Base-by-base conservation (phyloP, 1,140 invertebrate species). In the Thaumetopoea pityocampa region DNA sequence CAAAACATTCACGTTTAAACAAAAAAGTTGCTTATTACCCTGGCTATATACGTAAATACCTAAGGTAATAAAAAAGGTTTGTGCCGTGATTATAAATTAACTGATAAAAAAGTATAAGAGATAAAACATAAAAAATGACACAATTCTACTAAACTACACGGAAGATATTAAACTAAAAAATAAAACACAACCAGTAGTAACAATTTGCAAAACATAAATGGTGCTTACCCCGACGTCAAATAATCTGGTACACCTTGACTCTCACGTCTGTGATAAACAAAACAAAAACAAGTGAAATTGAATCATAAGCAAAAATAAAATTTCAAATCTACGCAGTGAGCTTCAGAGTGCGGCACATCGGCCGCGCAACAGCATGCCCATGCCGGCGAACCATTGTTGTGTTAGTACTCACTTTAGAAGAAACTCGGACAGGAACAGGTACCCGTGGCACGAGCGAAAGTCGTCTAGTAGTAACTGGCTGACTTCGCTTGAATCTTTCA, bases 401-500 rank as follows among this genome's bases (percentile, higher is more conserved):
- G 3, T 5, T 15, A 49, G 50, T 14, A 84, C 87, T 89, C 87
- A 98, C 95, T 94, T 97, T 40, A 98, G 85, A 47, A 98, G 87
- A 86, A 98, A 98, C 71, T 98, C 96, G 15, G 94, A 95, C 33
- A 99, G 87, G 80, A 98, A 98, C 28, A 92, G 87, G 85, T 99
- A 99, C 51, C 98, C 98, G 72, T 98, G 95, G 65, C 94, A 95
- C 40, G 93, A 90, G 47, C 94, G 90, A 86, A 99, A 99, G 85
- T 99, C 98, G 78, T 99, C 98, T 50, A 99, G 78, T 47, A 99
- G 87, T 52, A 92, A 91, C 83, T 97, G 95, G 43, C 96, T 97
- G 34, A 98, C 93, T 80, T 98, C 96, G 85, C 96, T 96, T n/a
- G 97, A 99, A 76, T 99, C 97, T 87, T 98, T 98, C 30, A 99